phyloP scores from a whole-genome alignment of 2,113 vertebrate genomes.

The Chiloscyllium plagiosum region DNA sequence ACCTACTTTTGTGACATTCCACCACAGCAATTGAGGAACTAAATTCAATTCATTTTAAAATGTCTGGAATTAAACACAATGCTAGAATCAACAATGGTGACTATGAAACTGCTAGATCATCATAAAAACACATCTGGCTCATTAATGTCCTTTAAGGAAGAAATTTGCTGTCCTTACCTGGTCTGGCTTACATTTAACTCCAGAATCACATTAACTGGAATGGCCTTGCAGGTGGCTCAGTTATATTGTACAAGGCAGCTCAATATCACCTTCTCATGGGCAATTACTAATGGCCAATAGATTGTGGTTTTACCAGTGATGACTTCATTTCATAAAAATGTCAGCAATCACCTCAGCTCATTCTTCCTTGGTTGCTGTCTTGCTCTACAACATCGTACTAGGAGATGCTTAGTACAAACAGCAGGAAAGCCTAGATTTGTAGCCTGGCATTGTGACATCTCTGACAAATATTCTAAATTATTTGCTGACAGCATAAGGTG shows the following conservation, averaged over 20 bases:
- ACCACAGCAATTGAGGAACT: neutral
- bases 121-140: neutral
- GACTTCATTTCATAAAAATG: neutral
- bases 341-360: neutral
- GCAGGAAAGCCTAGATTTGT: neutral
- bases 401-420: neutral
- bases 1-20: neutral
- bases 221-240: neutral
- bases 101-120: neutral
- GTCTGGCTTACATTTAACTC: neutral
- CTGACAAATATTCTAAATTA: slow-evolving; percentile 3
- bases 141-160: neutral
- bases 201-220: neutral
- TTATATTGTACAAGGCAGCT: neutral
- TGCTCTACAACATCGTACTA: neutral
- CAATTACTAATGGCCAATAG: neutral
- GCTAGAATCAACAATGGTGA: neutral
- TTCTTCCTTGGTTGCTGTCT: neutral
- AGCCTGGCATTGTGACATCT: neutral
- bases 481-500: slow-evolving; percentile 16
- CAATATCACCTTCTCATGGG: neutral
- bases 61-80: neutral
- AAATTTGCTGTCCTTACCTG: neutral
- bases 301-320: neutral
- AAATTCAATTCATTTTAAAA: neutral